phyloP scores from a whole-genome alignment of 2,797 vertebrate genomes.

The Rhinella marina region DNA sequence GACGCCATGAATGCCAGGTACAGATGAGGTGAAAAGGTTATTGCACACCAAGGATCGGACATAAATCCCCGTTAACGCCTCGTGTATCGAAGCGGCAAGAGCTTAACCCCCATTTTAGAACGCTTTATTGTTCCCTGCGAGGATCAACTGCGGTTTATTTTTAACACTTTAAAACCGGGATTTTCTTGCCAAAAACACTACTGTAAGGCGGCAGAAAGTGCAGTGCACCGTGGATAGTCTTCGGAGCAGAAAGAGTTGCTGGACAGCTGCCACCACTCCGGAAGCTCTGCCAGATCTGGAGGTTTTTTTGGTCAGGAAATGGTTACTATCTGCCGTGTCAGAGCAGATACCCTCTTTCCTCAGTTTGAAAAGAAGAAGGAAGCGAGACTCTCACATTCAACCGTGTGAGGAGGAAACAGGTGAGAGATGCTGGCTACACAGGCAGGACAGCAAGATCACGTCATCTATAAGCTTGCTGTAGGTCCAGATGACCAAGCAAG shows the following conservation, averaged over 20 bases:
- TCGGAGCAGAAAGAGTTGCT: slow-evolving; percentile 26
- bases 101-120: neutral
- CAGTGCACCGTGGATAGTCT: neutral
- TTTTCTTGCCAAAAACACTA: neutral
- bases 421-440: slow-evolving; percentile 11
- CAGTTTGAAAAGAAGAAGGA: slow-evolving; percentile 35
- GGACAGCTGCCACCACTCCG: slow-evolving; percentile 44
- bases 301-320: slow-evolving; percentile 55
- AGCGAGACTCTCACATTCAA: neutral
- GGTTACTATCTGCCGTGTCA: slow-evolving; percentile 56
- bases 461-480: neutral
- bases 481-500: neutral
- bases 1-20: slow-evolving; percentile 40
- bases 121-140: neutral
- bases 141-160: neutral
- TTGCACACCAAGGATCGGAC: slow-evolving; percentile 21
- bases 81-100: neutral
- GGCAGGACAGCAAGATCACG: neutral
- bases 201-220: neutral
- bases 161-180: slow-evolving; percentile 16
- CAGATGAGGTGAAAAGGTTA: slow-evolving; percentile 40
- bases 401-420: slow-evolving; percentile 40
- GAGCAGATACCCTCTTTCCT: slow-evolving; percentile 37
- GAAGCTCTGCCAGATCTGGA: slow-evolving; percentile 44
- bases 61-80: slow-evolving; percentile 31